Percentiles rank a stretch among this genome's conserved stretches.
These are phyloP conservation scores for Gnathonemus longibarbis DNA, from an alignment of 2,113 vertebrate genomes.

Conservation along the genomic window DNA sequence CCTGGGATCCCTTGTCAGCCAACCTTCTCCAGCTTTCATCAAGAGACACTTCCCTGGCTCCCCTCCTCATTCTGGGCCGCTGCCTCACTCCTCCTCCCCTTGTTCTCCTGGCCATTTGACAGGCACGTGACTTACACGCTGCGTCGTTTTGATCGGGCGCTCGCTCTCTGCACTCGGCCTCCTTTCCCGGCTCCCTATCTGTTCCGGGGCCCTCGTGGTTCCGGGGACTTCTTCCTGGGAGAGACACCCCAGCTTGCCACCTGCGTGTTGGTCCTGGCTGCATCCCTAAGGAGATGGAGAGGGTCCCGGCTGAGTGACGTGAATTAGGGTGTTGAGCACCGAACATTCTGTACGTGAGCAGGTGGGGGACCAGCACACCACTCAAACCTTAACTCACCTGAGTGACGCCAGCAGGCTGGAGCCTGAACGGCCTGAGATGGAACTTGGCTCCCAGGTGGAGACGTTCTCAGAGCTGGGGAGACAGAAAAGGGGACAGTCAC, in stretches of 20 bases:
- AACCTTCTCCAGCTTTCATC: background rate
- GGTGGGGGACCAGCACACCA: background rate
- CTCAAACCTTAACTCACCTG: conserved; percentile 39
- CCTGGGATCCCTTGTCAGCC: background rate
- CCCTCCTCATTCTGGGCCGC: background rate
- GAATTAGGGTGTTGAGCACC: background rate
- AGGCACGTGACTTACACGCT: background rate
- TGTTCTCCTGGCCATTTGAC: background rate
- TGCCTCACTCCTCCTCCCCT: conserved; percentile 9
- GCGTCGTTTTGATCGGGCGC: conserved; percentile 50
- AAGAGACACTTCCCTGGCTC: background rate
- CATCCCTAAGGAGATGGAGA: conserved; percentile 24
- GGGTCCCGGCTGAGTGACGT: background rate
- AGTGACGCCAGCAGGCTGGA: conserved; percentile 34
- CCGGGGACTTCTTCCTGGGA: background rate
- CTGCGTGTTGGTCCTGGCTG: conserved; percentile 7
- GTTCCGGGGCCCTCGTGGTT: conserved; percentile 4
- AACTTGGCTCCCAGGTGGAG: background rate
- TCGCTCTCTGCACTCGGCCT: conserved; percentile 27
- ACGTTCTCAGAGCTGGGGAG: conserved; percentile 26
- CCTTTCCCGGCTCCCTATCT: conserved; percentile 32
- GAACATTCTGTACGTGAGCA: background rate
- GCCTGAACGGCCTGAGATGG: conserved; percentile 14
- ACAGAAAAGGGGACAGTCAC: background rate
- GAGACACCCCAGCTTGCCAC: background rate